These are phyloP conservation scores for Boleophthalmus pectinirostris DNA, from an alignment of 2,113 vertebrate genomes.

Conservation along the genomic window DNA sequence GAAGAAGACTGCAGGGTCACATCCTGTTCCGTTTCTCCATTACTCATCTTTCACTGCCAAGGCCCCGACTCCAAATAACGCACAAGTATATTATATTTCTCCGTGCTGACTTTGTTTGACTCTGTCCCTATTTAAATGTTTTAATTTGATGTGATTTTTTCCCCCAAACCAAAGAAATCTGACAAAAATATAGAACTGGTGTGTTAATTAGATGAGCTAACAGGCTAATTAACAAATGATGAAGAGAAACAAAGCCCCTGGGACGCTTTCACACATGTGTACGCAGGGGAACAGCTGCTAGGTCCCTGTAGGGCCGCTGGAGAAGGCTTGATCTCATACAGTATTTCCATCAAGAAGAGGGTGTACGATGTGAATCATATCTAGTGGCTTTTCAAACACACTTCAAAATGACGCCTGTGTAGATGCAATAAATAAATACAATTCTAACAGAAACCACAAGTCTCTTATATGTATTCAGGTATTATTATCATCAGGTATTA, in stretches of 20 bases:
- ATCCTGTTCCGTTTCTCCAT: no score
- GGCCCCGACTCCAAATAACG: no score
- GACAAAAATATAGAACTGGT: slow-evolving; percentile 50
- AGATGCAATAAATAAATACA: not conserved
- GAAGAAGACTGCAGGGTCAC: no score
- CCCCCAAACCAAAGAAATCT: slow-evolving; percentile 31
- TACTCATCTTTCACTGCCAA: not conserved
- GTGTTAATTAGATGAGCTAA: slow-evolving; percentile 67
- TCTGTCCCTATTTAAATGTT: not conserved
- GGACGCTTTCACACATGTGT: slow-evolving; percentile 28
- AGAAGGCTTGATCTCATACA: slow-evolving; percentile 37
- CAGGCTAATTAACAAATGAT: slow-evolving; percentile 68
- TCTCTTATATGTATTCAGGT: no score
- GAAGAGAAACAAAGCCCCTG: slow-evolving; percentile 60
- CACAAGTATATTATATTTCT: no score
- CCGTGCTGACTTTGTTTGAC: no score
- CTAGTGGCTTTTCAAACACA: not conserved
- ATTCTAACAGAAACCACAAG: not conserved
- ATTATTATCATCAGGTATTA: no score
- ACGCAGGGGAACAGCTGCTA: slow-evolving; percentile 46
- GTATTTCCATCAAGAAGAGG: not conserved
- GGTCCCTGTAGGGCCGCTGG: slow-evolving; percentile 28
- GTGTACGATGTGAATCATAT: not conserved
- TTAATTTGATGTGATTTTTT: not conserved
- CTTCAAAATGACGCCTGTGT: not conserved